Conservation (phyloP, 1,140 invertebrate species). For the Lineus longissimus region DNA sequence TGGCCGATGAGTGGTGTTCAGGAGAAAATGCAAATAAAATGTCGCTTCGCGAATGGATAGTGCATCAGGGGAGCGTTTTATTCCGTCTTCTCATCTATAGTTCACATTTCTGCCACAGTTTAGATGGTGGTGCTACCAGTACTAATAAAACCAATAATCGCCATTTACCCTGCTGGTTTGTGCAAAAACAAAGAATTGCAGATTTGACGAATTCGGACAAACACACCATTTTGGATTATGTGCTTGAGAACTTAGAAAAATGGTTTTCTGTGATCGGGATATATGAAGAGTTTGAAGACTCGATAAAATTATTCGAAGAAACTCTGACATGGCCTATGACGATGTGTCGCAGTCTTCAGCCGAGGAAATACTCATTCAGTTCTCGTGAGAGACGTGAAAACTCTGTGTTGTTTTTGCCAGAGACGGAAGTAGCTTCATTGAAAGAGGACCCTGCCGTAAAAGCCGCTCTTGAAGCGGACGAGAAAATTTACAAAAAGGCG, state of each 20-base stretch:
- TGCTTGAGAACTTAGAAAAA: slow-evolving; percentile 23
- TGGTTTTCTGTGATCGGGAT: slow-evolving; percentile 25
- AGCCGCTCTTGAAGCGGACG: slow-evolving; percentile 18
- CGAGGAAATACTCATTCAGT: neutral
- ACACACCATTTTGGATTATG: slow-evolving; percentile 16
- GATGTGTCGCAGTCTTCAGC: slow-evolving; percentile 10
- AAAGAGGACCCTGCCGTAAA: slow-evolving; percentile 17
- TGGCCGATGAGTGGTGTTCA: slow-evolving; percentile 16
- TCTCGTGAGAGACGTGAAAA: neutral
- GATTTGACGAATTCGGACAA: slow-evolving; percentile 12
- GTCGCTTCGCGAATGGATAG: slow-evolving; percentile 24
- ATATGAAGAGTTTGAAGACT: slow-evolving; percentile 12
- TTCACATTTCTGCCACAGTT: slow-evolving; percentile 2
- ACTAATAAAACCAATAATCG: neutral
- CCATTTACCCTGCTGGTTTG: slow-evolving; percentile 20
- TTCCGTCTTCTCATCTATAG: slow-evolving; percentile 24
- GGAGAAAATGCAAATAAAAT: slow-evolving; percentile 15
- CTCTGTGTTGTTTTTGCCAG: slow-evolving; percentile 4
- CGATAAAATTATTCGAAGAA: slow-evolving; percentile 20
- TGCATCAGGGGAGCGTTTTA: slow-evolving; percentile 19
- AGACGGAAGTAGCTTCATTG: slow-evolving; percentile 10
- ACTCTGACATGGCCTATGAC: slow-evolving; percentile 22
- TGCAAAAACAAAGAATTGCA: slow-evolving; percentile 19
- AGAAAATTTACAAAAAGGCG: slow-evolving; percentile 24
- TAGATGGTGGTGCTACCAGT: neutral